Conservation (phyloP, 2,113 vertebrate species). For the Ranitomeya imitator region DNA sequence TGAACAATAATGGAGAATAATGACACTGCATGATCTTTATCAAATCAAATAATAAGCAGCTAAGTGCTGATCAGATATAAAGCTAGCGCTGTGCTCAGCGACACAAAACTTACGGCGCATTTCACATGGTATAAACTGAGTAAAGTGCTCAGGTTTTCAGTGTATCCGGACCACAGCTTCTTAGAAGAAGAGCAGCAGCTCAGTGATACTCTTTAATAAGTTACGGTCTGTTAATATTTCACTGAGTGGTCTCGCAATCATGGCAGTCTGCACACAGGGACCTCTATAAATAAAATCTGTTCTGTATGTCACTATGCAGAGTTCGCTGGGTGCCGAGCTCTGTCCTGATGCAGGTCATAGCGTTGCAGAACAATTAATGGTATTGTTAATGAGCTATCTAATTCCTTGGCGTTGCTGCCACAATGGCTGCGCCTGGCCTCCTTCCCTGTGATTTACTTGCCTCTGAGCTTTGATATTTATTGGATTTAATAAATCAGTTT, state of each 20-base stretch:
- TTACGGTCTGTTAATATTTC: constrained; percentile 41
- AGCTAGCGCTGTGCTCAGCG: neutral
- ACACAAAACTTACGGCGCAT: neutral
- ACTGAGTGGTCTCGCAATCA: neutral
- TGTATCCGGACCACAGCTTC: neutral
- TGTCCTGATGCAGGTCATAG: constrained; percentile 9
- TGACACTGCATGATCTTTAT: neutral
- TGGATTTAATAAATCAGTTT: constrained; percentile 3
- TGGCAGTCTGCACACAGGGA: neutral
- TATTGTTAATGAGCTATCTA: constrained; percentile 2
- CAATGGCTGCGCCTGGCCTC: neutral
- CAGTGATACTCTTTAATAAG: constrained; percentile 3
- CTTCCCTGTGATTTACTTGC: constrained; percentile 14
- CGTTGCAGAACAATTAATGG: constrained; percentile 13
- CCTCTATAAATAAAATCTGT: neutral
- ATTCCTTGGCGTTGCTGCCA: neutral
- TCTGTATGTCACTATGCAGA: neutral
- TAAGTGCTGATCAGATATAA: neutral
- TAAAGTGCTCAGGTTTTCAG: neutral
- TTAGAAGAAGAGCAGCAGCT: neutral
- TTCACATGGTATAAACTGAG: neutral
- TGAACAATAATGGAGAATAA: neutral
- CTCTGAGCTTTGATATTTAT: neutral
- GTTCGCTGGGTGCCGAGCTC: neutral
- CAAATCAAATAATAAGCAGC: neutral